phyloP scores from a whole-genome alignment of 2,888 invertebrate genomes.

The Plebejus melissa region DNA sequence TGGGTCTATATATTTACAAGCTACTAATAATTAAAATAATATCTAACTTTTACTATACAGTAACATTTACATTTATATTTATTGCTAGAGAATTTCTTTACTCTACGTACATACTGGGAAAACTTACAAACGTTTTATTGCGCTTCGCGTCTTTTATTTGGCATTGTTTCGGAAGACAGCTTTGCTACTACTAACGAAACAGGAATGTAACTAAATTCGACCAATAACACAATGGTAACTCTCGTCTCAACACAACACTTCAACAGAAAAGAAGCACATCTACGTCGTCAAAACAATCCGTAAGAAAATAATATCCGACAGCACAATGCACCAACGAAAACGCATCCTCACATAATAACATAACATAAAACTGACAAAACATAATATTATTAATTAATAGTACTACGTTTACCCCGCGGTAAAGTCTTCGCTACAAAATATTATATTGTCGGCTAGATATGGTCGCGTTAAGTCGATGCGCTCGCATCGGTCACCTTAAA shows the following conservation, averaged over 20 bases:
- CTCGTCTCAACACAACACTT: constrained; percentile 68
- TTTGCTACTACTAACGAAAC: constrained; percentile 77
- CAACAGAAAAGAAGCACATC: constrained; percentile 75
- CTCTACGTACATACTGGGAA: constrained; percentile 52
- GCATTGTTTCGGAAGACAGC: constrained; percentile 79
- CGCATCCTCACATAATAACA: constrained; percentile 4
- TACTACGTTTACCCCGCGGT: neutral
- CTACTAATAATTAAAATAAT: constrained; percentile 50
- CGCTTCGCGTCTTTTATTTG: constrained; percentile 75
- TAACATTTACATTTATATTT: constrained; percentile 75
- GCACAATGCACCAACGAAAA: constrained; percentile 8
- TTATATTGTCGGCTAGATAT: constrained; percentile 12
- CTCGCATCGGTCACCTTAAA: neutral
- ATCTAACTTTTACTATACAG: constrained; percentile 71
- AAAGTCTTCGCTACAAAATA: constrained; percentile 18
- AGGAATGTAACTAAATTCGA: constrained; percentile 77
- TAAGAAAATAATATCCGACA: neutral
- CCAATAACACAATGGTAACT: constrained; percentile 76
- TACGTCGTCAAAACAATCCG: constrained; percentile 50
- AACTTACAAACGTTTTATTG: constrained; percentile 69
- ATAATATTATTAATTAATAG: neutral
- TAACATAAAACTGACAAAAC: constrained; percentile 5
- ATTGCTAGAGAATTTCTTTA: constrained; percentile 78
- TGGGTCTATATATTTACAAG: constrained; percentile 45
- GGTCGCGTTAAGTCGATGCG: neutral